Percentiles rank a stretch among this genome's conserved stretches.
Conservation (phyloP, 2,888 invertebrate species). For the Drosophila subsilvestris region DNA sequence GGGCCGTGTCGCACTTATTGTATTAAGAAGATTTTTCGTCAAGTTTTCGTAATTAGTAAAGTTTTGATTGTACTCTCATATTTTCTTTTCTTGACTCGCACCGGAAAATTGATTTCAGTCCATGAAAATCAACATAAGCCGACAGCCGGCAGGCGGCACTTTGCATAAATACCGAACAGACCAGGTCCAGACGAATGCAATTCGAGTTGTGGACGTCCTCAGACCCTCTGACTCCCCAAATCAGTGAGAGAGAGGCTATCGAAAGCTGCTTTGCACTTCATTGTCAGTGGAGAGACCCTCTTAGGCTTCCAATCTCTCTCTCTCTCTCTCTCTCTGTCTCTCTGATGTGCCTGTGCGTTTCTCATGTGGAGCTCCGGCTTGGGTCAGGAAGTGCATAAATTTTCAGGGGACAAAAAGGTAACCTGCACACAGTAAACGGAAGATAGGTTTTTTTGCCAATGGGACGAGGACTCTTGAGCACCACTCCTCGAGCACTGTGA, state of each 20-base stretch:
- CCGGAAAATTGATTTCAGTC: slow-evolving; percentile 66
- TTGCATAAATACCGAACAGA: slow-evolving; percentile 60
- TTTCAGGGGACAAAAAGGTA: slow-evolving; percentile 36
- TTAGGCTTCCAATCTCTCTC: neutral
- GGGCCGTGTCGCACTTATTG: slow-evolving; percentile 69
- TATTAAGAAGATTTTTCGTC: slow-evolving; percentile 81
- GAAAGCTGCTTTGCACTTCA: slow-evolving; percentile 72
- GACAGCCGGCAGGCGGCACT: slow-evolving; percentile 58
- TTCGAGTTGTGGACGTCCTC: slow-evolving; percentile 16
- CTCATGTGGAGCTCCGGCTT: slow-evolving; percentile 25
- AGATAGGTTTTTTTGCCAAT: slow-evolving; percentile 11
- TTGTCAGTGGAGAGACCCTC: slow-evolving; percentile 42
- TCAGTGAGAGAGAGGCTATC: slow-evolving; percentile 38
- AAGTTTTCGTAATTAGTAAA: slow-evolving; percentile 82
- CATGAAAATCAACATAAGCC: slow-evolving; percentile 68
- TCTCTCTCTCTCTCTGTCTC: neutral
- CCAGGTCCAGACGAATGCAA: slow-evolving; percentile 1
- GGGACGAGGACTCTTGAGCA: neutral
- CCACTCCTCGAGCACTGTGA: slow-evolving; percentile 4
- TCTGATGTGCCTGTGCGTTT: neutral
- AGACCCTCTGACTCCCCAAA: slow-evolving; percentile 18
- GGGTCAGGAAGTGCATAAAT: slow-evolving; percentile 67
- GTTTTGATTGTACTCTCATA: slow-evolving; percentile 74
- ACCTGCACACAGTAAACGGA: neutral
- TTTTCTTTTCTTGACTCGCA: slow-evolving; percentile 35